Base-by-base conservation (phyloP, 2,888 invertebrate genomes). In the Dusona sp. region DNA sequence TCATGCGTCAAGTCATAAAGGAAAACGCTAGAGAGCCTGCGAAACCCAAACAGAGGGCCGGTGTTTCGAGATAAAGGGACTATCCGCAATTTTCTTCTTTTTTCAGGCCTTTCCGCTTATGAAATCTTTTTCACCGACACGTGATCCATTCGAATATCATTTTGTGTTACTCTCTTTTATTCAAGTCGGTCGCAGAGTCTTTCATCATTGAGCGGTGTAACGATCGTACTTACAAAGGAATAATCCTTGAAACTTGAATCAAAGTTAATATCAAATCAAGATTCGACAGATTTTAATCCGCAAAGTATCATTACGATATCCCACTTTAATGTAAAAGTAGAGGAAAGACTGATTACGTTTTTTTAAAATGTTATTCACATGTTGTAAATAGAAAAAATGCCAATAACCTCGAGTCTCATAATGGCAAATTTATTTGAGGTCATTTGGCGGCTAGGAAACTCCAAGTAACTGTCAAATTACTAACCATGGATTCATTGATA, bases 41-140 rank as follows among this genome's bases (percentile, higher is more conserved):
- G 83, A 87, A 86, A 82, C 57, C 86, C 90, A 91, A 91, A 92
- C 89, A 91, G 74, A 88, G 84, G 87, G 88, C 72, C 84, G 85
- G 79, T 84, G 70, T 73, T 19, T 79, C 74, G 84, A 82, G 81
- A 88, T 88, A 88, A 88, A 85, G 75, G 77, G 45, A 79, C 84
- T 72, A 78, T 82, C 82, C 83, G 84, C 81, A 79, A 82, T 87
- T 86, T 87, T 81, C 72, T 79, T 68, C 61, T 48, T 54, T 68
- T 61, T 68, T 38, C 11, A 54, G 61, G 54, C 64, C 36, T 84
- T 57, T 61, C 36, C 65, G n/a, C 48, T n/a, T 8, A 61, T 61
- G 65, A 25, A 45, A 79, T 61, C 57, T 42, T 72, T 48, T 42
- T 33, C 25, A 48, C 36, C 48, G 51, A 33, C 33, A 33, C 36